Evolutionary conservation across 2,797 vertebrate genomes (phyloP), one percentile per base, ranked within the genome.

Genomic region (Euphonia xanthogaster): DNA sequence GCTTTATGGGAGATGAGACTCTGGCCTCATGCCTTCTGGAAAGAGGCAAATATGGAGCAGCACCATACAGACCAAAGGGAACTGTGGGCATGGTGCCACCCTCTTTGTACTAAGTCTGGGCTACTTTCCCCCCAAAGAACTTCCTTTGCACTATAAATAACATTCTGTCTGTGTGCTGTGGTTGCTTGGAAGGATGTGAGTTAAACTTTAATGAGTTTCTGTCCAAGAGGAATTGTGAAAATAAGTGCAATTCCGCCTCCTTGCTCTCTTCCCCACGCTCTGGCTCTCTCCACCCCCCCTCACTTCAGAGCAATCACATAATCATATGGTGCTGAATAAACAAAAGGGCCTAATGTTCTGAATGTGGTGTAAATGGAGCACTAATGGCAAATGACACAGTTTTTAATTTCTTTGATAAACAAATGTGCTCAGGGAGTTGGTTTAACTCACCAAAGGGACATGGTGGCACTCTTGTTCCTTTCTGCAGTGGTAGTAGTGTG

Each of bases 151-250:
- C 22, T 50, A 10, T 65, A 12, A 33, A 48, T 67, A 86, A n/a
- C n/a, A 17, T 88, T 75, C 45, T 44, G 12, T 68, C 91, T 71
- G 17, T 73, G 39, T 60, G 53, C 67, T 86, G 42, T 24, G 40
- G 33, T 86, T 82, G 66, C 87, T 79, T 71, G 47, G 60, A 94
- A 62, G 74, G 77, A 79, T 89, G 62, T 0, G 19, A 92, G 91
- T 94, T 94, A 93, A 97, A 94, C 83, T 86, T 86, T 72, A 77
- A 93, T 94, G 95, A 88, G 67, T 82, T 94, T 88, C 83, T 91
- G 75, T 84, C 89, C 63, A 51, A 72, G 54, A 86, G 57, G 37
- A 54, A 74, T 84, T 88, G 57, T 57, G 78, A 90, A 87, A 92
- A 94, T 68, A 78, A 90, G 85, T 68, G 71, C 20, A 55, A 55